These are phyloP conservation scores for Amphiprion ocellaris DNA, from an alignment of 2,113 vertebrate genomes.

Conservation along the genomic window DNA sequence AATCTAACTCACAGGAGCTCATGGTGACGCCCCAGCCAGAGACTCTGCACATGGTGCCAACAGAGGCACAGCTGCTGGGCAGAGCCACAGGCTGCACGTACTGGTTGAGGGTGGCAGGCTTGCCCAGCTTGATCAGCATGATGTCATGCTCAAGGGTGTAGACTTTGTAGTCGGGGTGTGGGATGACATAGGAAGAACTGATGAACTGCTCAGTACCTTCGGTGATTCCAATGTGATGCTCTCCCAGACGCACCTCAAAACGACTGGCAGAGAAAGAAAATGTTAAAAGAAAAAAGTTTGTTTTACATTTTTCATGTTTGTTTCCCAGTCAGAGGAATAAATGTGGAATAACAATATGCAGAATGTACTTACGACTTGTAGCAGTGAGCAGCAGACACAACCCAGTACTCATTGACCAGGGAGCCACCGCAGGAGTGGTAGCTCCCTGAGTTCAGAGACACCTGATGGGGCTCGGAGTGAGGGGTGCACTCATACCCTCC, in stretches of 20 bases:
- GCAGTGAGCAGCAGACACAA: conserved; percentile 83
- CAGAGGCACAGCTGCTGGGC: conserved; percentile 79
- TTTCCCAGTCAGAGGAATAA: too few species aligned
- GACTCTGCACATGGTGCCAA: conserved; percentile 85
- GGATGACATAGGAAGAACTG: conserved; percentile 57
- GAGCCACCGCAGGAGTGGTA: conserved; percentile 83
- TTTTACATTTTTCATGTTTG: too few species aligned
- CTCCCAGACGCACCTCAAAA: conserved; percentile 79
- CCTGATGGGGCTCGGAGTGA: conserved; percentile 75
- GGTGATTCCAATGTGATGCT: conserved; percentile 72
- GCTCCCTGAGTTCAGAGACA: conserved; percentile 78
- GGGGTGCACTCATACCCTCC: conserved; percentile 79
- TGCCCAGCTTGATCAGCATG: conserved; percentile 86
- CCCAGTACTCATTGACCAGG: conserved; percentile 72
- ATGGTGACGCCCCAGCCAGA: conserved; percentile 89
- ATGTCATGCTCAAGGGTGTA: conserved; percentile 85
- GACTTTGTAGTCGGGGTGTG: conserved; percentile 75
- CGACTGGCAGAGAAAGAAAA: conserved; percentile 50
- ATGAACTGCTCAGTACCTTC: conserved; percentile 72
- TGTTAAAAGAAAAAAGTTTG: too few species aligned
- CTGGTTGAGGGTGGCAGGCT: conserved; percentile 62
- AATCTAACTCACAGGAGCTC: conserved; percentile 60
- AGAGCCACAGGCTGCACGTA: conserved; percentile 79
- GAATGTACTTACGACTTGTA: conserved; percentile 65
- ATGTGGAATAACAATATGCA: background rate